Percentiles rank a stretch among this genome's conserved stretches.
Evolutionary conservation across 2,888 invertebrate species (phyloP).

Genomic region (Standfussiana lucernea): DNA sequence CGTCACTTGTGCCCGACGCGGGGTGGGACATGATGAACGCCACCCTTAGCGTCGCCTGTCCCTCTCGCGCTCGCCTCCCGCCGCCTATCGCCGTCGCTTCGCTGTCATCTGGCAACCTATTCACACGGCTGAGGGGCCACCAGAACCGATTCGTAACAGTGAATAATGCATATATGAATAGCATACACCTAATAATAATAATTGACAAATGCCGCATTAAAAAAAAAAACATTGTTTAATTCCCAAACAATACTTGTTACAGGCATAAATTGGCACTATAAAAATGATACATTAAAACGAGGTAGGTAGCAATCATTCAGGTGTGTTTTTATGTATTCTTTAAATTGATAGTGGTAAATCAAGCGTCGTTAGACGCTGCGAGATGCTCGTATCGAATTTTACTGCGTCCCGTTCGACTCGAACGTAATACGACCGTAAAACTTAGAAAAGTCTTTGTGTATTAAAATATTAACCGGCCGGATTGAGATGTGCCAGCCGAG

Average conservation of each 20-base stretch:
- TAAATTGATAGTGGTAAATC: conserved; percentile 88
- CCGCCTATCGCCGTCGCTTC: conserved; percentile 71
- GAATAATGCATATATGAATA: conserved; percentile 88
- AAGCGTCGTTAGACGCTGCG: conserved; percentile 84
- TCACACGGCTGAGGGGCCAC: conserved; percentile 84
- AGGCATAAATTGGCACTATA: conserved; percentile 79
- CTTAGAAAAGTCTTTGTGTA: conserved; percentile 87
- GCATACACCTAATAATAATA: conserved; percentile 83
- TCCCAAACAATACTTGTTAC: conserved; percentile 60
- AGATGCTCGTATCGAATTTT: conserved; percentile 87
- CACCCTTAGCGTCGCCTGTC: conserved; percentile 82
- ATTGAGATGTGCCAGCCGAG: conserved; percentile 72
- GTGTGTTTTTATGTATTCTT: conserved; percentile 85
- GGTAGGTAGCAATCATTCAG: conserved; percentile 81
- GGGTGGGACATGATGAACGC: conserved; percentile 87
- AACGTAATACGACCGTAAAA: conserved; percentile 87
- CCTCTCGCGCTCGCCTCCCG: conserved; percentile 72
- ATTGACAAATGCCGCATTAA: conserved; percentile 65
- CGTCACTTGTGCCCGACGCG: conserved; percentile 88
- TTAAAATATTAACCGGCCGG: conserved; percentile 76
- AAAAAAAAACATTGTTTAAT: conserved; percentile 58
- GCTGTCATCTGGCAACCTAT: conserved; percentile 86
- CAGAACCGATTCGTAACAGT: conserved; percentile 89
- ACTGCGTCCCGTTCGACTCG: conserved; percentile 80
- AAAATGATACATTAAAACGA: conserved; percentile 77